Evolutionary conservation across 2,888 invertebrate genomes (phyloP), one percentile per base, ranked within the genome.

Genomic region (Ennomos quercinarius): DNA sequence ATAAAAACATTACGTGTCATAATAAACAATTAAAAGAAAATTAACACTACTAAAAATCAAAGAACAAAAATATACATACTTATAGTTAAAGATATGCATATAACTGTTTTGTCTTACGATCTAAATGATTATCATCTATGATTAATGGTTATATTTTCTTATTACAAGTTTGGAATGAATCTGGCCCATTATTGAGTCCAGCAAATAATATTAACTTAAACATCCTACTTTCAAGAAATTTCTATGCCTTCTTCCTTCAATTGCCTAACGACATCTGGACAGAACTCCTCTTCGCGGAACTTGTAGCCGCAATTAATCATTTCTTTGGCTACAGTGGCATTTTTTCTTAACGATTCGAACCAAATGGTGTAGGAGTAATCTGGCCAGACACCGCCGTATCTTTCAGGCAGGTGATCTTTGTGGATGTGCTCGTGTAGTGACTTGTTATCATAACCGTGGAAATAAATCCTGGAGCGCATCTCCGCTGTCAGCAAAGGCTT

Each of bases 331-430:
- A 97, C 91, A 38, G 77, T 80, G 10, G 91, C 89, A 53, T 94
- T 94, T 55, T 93, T 93, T 63, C 88, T 91, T 40, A 96, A 85
- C 4, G 93, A 93, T 40, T 95, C 94, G 43, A 96, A 84, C 97
- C 97, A 97, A 56, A 95, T 93, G n/a, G 94, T 94, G 74, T 96
- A 96, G 0, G 95, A 93, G 72, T 95, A 95, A 72, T 97, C 96
- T 0, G 95, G 95, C 83, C 96, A 94, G 9, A 93, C 77, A 0
- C 96, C 96, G 0, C 95, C 95, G 71, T 96, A 96, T 51, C 93
- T 91, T 77, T 95, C 94, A 1, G 97, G 97, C 41, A 97, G 87
- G 80, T 94, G 94, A 44, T 95, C 94, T 0, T 96, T 95, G 40
- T 93, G 86, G 10, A 97, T 94, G 76, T 96, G 95, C 63, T 95